Conservation (phyloP, 2,888 invertebrate genomes). For the Nematopogon swammerdamellus region DNA sequence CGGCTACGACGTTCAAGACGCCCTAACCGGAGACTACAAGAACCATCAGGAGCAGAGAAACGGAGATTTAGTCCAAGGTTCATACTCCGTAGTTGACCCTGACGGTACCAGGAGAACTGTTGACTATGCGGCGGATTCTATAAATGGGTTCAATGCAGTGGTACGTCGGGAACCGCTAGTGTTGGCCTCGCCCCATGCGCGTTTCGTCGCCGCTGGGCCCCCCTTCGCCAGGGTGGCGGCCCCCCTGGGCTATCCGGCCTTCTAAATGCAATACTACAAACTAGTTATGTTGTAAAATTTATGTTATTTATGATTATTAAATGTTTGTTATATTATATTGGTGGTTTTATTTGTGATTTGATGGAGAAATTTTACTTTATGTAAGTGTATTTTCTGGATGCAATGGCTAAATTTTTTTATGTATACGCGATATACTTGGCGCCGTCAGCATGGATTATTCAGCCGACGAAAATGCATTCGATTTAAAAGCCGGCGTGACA, state of each 20-base stretch:
- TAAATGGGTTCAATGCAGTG: constrained; percentile 57
- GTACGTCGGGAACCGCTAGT: constrained; percentile 51
- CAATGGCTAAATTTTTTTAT: too few species aligned
- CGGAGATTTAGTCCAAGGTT: constrained; percentile 56
- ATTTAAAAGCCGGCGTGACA: too few species aligned
- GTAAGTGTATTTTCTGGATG: too few species aligned
- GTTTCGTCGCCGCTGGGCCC: constrained; percentile 23
- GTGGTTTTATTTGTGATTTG: too few species aligned
- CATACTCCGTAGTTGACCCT: constrained; percentile 52
- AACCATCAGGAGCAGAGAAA: constrained; percentile 54
- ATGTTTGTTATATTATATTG: background rate
- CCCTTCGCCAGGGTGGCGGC: constrained; percentile 23
- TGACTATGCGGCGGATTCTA: constrained; percentile 52
- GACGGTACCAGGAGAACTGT: constrained; percentile 56
- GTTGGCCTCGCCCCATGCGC: constrained; percentile 21
- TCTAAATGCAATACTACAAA: constrained; percentile 49
- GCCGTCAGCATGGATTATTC: too few species aligned
- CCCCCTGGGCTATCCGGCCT: constrained; percentile 25
- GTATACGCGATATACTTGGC: too few species aligned
- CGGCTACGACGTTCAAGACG: constrained; percentile 57
- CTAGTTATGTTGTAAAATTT: constrained; percentile 24
- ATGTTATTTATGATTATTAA: background rate
- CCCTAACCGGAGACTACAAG: constrained; percentile 57
- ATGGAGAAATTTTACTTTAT: too few species aligned
- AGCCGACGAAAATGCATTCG: too few species aligned